Evolutionary conservation across 1,140 invertebrate species (phyloP), one percentile per base, ranked within the genome.

Genomic region (Caerostris darwini): DNA sequence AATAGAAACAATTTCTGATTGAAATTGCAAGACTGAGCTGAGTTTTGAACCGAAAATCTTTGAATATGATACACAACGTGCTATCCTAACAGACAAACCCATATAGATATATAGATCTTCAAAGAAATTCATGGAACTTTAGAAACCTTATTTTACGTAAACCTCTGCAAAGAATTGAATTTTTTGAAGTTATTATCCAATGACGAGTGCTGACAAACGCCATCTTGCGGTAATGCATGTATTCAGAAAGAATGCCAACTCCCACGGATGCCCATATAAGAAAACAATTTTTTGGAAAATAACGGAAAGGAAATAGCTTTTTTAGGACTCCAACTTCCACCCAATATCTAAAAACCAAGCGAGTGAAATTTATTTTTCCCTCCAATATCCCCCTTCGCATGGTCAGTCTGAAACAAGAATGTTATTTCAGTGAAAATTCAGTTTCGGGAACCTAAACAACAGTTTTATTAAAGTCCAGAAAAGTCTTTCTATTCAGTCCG

Each of bases 401-500:
- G 67, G 61, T 69, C 67, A 71, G 88, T 77, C 50, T 58, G 12
- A 90, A 90, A 90, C 67, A 90, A 90, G 59, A 90, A 77, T 90
- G 88, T 90, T 90, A 77, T 90, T 90, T 77, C 67, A 77, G 88
- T 77, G 67, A 90, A 90, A 90, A 90, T 77, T 71, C 61, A 90
- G 67, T 90, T 90, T 90, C 58, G 67, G 67, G 34, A 56, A 67
- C 67, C 67, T 50, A 59, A 90, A 77, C 67, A 77, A 90, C 53
- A 77, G 64, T 90, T 90, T 90, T 90, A 90, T 90, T 90, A 90
- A 90, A 90, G 64, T 90, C 88, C 88, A 19, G 50, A 58, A 56
- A 77, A 90, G 56, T 59, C 67, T 56, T 90, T 69, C 88, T 4
- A 90, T 90, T 90, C 61, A 64, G 58, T 88, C 34, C 10, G 10